These are phyloP conservation scores for Drosophila pseudoobscura DNA, from an alignment of 1,140 invertebrate species.

Conservation along the genomic window DNA sequence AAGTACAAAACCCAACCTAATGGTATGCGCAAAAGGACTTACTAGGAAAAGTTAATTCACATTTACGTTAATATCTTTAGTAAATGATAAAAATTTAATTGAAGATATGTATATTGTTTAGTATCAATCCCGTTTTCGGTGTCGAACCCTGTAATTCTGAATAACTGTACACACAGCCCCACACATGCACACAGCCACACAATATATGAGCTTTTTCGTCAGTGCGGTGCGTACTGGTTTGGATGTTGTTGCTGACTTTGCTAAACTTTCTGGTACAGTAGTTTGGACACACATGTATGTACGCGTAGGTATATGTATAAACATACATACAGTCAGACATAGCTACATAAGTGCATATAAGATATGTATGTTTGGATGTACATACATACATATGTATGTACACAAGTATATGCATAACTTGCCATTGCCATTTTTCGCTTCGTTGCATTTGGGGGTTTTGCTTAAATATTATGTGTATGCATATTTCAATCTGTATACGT, in stretches of 20 bases:
- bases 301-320: constrained; percentile 2
- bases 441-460: constrained; percentile 43
- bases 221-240: constrained; percentile 49
- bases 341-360: constrained; percentile 3
- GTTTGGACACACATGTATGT: constrained; percentile 27
- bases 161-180: constrained; percentile 15
- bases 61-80: no score
- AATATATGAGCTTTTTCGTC: constrained; percentile 41
- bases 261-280: constrained; percentile 53
- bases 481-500: constrained; percentile 34
- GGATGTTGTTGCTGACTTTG: constrained; percentile 39
- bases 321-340: constrained; percentile 21
- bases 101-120: no score
- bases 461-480: constrained; percentile 55
- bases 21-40: no score
- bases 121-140: no score
- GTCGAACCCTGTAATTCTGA: not conserved
- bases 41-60: no score
- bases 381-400: constrained; percentile 8
- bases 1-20: no score
- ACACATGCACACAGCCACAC: constrained; percentile 24
- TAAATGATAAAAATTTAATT: no score
- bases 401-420: constrained; percentile 26
- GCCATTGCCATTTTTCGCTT: constrained; percentile 45
- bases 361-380: constrained; percentile 3